Conservation (phyloP, 2,797 vertebrate genomes). For the Ctenochaetus hawaiiensis region DNA sequence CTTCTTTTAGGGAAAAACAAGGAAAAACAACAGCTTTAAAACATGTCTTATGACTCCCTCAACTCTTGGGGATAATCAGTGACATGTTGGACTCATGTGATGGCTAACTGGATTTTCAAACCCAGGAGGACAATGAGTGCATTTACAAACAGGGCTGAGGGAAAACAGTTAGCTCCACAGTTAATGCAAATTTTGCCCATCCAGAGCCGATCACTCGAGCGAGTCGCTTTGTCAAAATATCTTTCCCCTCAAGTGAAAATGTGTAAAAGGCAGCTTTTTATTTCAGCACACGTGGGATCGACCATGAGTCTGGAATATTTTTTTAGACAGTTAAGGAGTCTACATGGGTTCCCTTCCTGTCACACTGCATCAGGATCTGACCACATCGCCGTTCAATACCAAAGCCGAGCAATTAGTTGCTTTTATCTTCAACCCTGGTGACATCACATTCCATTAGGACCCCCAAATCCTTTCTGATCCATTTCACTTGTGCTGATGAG, state of each 20-base stretch:
- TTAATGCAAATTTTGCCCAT: conserved; percentile 55
- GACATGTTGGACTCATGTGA: conserved; percentile 89
- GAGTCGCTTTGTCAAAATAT: conserved; percentile 43
- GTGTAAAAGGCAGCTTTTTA: conserved; percentile 58
- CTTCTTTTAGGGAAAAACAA: conserved; percentile 26
- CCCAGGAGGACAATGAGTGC: conserved; percentile 81
- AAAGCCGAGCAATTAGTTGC: conserved; percentile 77
- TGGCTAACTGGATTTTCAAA: conserved; percentile 86
- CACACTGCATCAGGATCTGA: conserved; percentile 65
- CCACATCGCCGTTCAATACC: conserved; percentile 62
- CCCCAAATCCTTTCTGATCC: conserved; percentile 69
- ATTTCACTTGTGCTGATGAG: conserved; percentile 71
- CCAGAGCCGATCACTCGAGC: conserved; percentile 44
- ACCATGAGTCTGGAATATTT: conserved; percentile 44
- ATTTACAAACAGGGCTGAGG: conserved; percentile 78
- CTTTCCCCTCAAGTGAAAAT: conserved; percentile 49
- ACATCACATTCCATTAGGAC: conserved; percentile 78
- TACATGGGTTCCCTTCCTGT: conserved; percentile 55
- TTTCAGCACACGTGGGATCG: conserved; percentile 40
- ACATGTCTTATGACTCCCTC: conserved; percentile 85
- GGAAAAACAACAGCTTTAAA: conserved; percentile 74
- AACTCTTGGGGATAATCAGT: conserved; percentile 83
- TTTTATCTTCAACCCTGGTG: conserved; percentile 78
- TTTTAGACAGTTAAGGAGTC: conserved; percentile 47
- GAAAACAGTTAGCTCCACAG: conserved; percentile 73